Evolutionary conservation across 2,888 invertebrate species (phyloP).

Genomic region (Deroplatys truncata): DNA sequence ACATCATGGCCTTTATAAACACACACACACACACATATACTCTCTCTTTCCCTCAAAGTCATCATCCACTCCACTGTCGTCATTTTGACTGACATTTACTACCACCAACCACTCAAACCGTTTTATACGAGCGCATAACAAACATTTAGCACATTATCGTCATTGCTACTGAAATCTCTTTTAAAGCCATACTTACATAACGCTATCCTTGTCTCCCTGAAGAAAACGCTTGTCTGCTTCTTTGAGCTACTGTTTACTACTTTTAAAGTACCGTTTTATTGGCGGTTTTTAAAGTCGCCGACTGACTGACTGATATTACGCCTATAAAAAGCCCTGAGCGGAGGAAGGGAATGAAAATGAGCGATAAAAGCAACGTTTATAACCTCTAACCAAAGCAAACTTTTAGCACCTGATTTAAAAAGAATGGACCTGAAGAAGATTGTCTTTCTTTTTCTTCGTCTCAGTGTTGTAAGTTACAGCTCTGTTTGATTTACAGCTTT

Average conservation of each 20-base stretch:
- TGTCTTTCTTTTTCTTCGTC: not conserved
- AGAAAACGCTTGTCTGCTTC: not conserved
- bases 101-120: slow-evolving; percentile 3
- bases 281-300: not conserved
- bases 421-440: not conserved
- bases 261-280: slow-evolving; percentile 19
- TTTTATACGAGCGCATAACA: not conserved
- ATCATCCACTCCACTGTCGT: not conserved
- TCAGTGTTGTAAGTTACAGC: not conserved
- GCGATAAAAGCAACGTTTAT: not conserved
- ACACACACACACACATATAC: not conserved
- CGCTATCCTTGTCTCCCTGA: not conserved
- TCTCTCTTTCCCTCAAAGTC: not conserved
- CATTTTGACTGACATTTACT: slow-evolving; percentile 21
- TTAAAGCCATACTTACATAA: not conserved
- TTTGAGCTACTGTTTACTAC: slow-evolving; percentile 12
- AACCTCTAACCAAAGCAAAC: not conserved
- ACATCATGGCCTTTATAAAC: not conserved
- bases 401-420: not conserved
- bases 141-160: slow-evolving; percentile 19
- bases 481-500: not conserved
- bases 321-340: slow-evolving; percentile 2
- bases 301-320: slow-evolving; percentile 14
- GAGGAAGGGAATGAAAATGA: not conserved
- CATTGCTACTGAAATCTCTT: not conserved